Evolutionary conservation across 2,797 vertebrate species (phyloP).

Genomic region (Coranthus polyacanthus): DNA sequence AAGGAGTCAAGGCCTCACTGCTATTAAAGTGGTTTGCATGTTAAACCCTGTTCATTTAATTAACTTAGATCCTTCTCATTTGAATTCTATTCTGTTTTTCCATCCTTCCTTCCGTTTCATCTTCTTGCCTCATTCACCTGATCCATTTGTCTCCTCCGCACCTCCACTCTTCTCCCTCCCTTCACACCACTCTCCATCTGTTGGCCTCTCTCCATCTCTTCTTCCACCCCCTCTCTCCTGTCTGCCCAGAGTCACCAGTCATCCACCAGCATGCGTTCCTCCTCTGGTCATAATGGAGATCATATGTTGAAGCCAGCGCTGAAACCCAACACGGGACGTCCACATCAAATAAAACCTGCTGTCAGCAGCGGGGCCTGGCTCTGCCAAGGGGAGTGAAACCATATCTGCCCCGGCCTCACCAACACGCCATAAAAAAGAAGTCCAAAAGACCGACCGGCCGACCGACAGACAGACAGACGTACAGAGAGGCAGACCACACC

Average conservation of each 20-base stretch:
- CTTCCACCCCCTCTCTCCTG: slow-evolving; percentile 37
- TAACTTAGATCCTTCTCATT: slow-evolving; percentile 5
- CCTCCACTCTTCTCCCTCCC: slow-evolving; percentile 32
- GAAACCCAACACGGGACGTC: slow-evolving; percentile 84
- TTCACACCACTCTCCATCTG: slow-evolving; percentile 60
- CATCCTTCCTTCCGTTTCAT: slow-evolving; percentile 8
- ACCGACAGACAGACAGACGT: slow-evolving; percentile 38
- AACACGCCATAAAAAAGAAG: slow-evolving; percentile 78
- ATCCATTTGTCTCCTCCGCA: slow-evolving; percentile 43
- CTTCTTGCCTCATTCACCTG: slow-evolving; percentile 41
- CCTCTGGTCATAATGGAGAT: slow-evolving; percentile 86
- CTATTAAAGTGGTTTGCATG: slow-evolving; percentile 40
- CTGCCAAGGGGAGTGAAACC: slow-evolving; percentile 79
- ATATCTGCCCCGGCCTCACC: slow-evolving; percentile 79
- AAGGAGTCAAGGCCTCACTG: slow-evolving; percentile 11
- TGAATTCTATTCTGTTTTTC: slow-evolving; percentile 3
- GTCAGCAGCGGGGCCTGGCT: slow-evolving; percentile 78
- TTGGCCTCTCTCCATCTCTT: slow-evolving; percentile 56
- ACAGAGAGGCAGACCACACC: slow-evolving; percentile 58
- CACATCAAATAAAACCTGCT: slow-evolving; percentile 87
- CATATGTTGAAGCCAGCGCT: slow-evolving; percentile 84
- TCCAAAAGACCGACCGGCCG: slow-evolving; percentile 52
- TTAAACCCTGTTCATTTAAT: slow-evolving; percentile 16
- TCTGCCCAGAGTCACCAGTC: slow-evolving; percentile 78
- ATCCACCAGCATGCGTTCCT: slow-evolving; percentile 77